Percentiles rank a stretch among this genome's conserved stretches.
These are phyloP conservation scores for Orchesella flavescens DNA, from an alignment of 2,888 invertebrate genomes.

Conservation along the genomic window DNA sequence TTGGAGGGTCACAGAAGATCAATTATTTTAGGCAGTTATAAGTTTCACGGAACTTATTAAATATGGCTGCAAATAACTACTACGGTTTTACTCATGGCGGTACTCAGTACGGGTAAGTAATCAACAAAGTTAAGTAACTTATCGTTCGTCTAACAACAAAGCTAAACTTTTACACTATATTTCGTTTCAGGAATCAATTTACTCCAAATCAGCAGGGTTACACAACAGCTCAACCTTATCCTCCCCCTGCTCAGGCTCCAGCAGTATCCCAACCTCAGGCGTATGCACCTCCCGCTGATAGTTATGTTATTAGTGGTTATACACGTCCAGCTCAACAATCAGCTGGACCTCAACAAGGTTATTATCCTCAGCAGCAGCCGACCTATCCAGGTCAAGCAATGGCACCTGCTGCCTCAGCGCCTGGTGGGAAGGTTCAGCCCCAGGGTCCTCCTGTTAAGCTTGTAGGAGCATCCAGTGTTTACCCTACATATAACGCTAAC, in stretches of 20 bases:
- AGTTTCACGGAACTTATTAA: no score
- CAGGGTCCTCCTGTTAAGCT: slow-evolving; percentile 62
- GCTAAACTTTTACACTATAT: no score
- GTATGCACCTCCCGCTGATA: slow-evolving; percentile 60
- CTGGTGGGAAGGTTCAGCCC: slow-evolving; percentile 41
- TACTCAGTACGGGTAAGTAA: slow-evolving; percentile 89
- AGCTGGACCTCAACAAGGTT: slow-evolving; percentile 42
- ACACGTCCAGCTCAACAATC: slow-evolving; percentile 67
- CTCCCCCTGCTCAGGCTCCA: slow-evolving; percentile 48
- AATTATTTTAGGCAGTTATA: no score
- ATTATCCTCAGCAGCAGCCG: slow-evolving; percentile 58
- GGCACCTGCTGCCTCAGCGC: slow-evolving; percentile 9
- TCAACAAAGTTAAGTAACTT: no score
- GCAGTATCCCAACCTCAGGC: slow-evolving; percentile 48
- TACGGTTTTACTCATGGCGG: slow-evolving; percentile 95
- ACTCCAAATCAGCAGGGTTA: slow-evolving; percentile 56
- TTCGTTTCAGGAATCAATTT: slow-evolving; percentile 67
- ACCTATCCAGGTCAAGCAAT: slow-evolving; percentile 22
- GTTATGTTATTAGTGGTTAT: slow-evolving; percentile 70
- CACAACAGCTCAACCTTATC: slow-evolving; percentile 47
- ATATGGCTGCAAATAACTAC: slow-evolving; percentile 93
- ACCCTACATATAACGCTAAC: slow-evolving; percentile 72
- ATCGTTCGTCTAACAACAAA: not conserved
- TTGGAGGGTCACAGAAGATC: no score
- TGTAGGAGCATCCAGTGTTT: slow-evolving; percentile 69